A percentile compares a stretch with the other conserved stretches of the same genome.
Conservation (phyloP, 2,113 vertebrate species). For the Clupea harengus region DNA sequence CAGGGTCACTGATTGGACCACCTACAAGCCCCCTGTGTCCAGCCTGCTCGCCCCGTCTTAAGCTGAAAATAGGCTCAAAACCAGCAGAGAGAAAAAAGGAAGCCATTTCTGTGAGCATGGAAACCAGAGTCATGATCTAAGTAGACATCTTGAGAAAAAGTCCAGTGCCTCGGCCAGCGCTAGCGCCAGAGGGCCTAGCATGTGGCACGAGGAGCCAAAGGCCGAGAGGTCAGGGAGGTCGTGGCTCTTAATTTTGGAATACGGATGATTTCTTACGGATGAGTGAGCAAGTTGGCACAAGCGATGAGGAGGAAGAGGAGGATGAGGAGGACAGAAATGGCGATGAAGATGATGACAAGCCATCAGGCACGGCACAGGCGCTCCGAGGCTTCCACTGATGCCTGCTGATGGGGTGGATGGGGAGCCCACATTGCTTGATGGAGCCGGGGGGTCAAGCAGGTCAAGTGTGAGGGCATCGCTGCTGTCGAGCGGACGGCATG, state of each 20-base stretch:
- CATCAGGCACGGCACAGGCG: slow-evolving; percentile 26
- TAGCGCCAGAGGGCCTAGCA: not conserved
- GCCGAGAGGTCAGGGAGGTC: not conserved
- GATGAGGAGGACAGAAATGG: too few relatives aligned
- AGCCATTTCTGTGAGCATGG: not conserved
- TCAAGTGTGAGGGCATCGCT: slow-evolving; percentile 36
- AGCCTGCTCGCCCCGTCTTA: not conserved
- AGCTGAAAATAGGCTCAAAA: not conserved
- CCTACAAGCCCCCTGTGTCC: not conserved
- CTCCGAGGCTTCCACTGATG: slow-evolving; percentile 27
- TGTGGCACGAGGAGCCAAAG: not conserved
- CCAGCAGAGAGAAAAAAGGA: not conserved
- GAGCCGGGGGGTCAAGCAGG: slow-evolving; percentile 37
- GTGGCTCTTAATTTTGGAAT: not conserved
- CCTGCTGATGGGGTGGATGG: slow-evolving; percentile 46
- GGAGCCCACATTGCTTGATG: slow-evolving; percentile 53
- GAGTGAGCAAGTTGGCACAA: not conserved
- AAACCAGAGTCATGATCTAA: not conserved
- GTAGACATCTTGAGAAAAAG: not conserved
- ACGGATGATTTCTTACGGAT: not conserved
- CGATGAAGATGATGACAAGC: slow-evolving; percentile 43
- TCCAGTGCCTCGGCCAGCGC: too few relatives aligned
- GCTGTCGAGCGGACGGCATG: not conserved
- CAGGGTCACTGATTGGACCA: not conserved
- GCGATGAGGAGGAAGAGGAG: not conserved